These are phyloP conservation scores for Aegithalos caudatus DNA, from an alignment of 2,113 vertebrate genomes.

Conservation along the genomic window DNA sequence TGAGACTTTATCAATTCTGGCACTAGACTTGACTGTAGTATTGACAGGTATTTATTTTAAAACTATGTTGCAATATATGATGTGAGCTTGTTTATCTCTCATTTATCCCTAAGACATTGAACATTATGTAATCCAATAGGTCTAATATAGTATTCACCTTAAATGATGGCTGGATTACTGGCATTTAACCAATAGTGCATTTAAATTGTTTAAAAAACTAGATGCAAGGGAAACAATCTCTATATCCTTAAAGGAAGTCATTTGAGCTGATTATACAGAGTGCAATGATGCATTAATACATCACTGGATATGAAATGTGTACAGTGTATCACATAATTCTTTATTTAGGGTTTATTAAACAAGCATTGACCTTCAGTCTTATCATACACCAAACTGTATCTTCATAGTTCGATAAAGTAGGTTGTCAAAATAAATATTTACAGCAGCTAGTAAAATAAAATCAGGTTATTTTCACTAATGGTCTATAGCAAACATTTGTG, in stretches of 20 bases:
- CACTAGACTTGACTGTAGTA: not conserved
- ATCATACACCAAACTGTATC: constrained; percentile 22
- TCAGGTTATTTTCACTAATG: constrained; percentile 51
- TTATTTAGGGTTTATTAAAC: constrained; percentile 64
- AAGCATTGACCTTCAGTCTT: constrained; percentile 45
- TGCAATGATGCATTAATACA: not conserved
- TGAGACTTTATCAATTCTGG: not conserved
- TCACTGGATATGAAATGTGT: constrained; percentile 34
- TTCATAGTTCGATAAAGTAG: not conserved
- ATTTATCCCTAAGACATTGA: not conserved
- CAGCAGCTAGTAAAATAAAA: constrained; percentile 41
- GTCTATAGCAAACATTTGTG: constrained; percentile 25
- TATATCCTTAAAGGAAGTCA: not conserved
- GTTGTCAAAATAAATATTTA: constrained; percentile 61
- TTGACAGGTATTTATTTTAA: not conserved
- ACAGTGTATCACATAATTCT: constrained; percentile 43
- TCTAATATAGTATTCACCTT: not conserved
- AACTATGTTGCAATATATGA: not conserved
- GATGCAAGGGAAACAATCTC: not conserved
- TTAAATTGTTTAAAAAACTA: not conserved
- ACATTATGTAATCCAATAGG: not conserved
- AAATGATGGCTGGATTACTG: not conserved
- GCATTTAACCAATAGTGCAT: not conserved
- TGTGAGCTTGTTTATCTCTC: not conserved
- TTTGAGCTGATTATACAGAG: constrained; percentile 30